Evolutionary conservation across 1,140 invertebrate genomes (phyloP).

Genomic region (Drosophila chauvacae): DNA sequence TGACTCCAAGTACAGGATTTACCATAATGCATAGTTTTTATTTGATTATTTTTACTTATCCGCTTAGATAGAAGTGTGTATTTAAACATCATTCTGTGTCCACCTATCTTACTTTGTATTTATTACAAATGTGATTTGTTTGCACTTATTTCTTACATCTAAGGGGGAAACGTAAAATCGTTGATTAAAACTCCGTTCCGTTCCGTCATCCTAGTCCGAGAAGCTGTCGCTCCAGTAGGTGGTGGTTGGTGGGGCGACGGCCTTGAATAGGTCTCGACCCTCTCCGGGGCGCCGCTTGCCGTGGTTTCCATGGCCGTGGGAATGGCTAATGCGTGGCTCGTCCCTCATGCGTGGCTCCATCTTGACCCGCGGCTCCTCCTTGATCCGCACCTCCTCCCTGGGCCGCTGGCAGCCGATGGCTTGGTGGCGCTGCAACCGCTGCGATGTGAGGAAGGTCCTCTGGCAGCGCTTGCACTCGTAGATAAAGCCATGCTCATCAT

Average conservation of each 20-base stretch:
- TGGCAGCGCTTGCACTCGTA: conserved; percentile 80
- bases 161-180: conserved; percentile 44
- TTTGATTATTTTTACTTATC: conserved; percentile 25
- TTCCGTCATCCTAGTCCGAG: conserved; percentile 73
- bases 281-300: conserved; percentile 54
- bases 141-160: conserved; percentile 44
- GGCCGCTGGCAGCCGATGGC: conserved; percentile 54
- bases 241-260: conserved; percentile 84
- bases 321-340: conserved; percentile 19
- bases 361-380: conserved; percentile 28
- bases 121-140: conserved; percentile 53
- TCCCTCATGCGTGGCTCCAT: conserved; percentile 24
- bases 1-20: not conserved
- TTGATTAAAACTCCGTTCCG: conserved; percentile 39
- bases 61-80: conserved; percentile 12
- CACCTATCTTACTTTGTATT: conserved; percentile 39
- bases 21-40: conserved; percentile 24
- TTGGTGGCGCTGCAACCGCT: conserved; percentile 66
- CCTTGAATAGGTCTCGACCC: conserved; percentile 84
- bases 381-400: conserved; percentile 13
- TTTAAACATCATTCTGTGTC: conserved; percentile 1
- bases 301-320: conserved; percentile 28
- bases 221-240: conserved; percentile 85
- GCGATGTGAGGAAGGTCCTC: conserved; percentile 67
- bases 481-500: conserved; percentile 71